Evolutionary conservation across 2,797 vertebrate genomes (phyloP), one percentile per base, ranked within the genome.

Genomic region (Coilia nasus): DNA sequence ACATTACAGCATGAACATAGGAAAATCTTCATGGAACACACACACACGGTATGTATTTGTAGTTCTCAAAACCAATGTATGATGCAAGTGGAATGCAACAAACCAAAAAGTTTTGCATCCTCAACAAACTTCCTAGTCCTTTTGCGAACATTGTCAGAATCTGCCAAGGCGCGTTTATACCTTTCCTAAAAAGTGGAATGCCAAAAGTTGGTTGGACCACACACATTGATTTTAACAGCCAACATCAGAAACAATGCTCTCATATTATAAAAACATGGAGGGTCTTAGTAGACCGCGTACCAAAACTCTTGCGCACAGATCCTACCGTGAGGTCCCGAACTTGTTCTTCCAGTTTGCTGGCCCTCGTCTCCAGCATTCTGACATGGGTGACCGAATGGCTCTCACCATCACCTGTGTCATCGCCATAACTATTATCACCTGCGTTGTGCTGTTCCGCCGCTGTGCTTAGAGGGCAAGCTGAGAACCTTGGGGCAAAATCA

Each of bases 21-120:
- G 75, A 50, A 54, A 67, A 83, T 31, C 1, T 41, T 15, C 5
- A 28, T n/a, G 12, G 2, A 1, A n/a, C 23, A n/a, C 11, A 54
- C 0, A 56, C 1, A 25, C 82, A 54, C 50, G 9, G 31, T 41
- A 78, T 10, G 35, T 1, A 44, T 41, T 44, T 25, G n/a, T 64
- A 14, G n/a, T 57, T 57, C 15, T 67, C 62, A 2, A 0, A 28
- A 67, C 25, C 25, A 67, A 67, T n/a, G 23, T 75, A 15, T 15
- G 15, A 44, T 78, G 71, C 1, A 78, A 19, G 17, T 15, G 31
- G 5, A 35, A 17, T 41, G 17, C 4, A 2, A 6, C 92, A 94
- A 92, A 96, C 97, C 97, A 92, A 97, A 97, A 87, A 96, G 90
- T 88, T 97, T 97, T 86, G 96, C 97, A 11, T 97, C 97, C 91